These are phyloP conservation scores for Anoncus sp. DNA, from an alignment of 2,888 invertebrate species.

Conservation along the genomic window DNA sequence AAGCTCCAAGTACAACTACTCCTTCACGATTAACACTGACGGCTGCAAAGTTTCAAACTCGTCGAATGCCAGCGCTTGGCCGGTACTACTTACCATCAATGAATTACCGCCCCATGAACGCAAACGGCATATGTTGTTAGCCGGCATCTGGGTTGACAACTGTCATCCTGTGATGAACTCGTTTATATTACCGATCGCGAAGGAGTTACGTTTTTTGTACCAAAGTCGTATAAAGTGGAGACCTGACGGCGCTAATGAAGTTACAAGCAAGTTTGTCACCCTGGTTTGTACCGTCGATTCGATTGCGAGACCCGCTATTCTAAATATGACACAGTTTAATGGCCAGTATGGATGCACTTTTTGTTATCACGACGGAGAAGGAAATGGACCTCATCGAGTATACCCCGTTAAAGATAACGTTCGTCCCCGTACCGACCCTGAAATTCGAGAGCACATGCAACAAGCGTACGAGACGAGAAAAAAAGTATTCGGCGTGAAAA, in stretches of 20 bases:
- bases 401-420: neutral
- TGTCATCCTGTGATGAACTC: constrained; percentile 22
- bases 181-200: neutral
- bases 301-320: constrained; percentile 57
- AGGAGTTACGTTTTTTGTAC: constrained; percentile 16
- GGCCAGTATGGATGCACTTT: constrained; percentile 62
- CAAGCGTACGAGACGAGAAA: constrained; percentile 7
- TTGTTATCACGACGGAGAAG: constrained; percentile 55
- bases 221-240: constrained; percentile 22
- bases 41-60: too few species aligned
- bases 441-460: constrained; percentile 34
- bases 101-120: constrained; percentile 59
- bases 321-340: constrained; percentile 60
- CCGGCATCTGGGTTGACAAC: constrained; percentile 44
- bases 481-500: constrained; percentile 12
- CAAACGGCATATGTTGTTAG: constrained; percentile 44
- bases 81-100: constrained; percentile 47
- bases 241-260: constrained; percentile 2
- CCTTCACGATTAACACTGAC: too few species aligned
- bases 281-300: constrained; percentile 58
- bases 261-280: constrained; percentile 47
- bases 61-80: too few species aligned
- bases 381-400: neutral
- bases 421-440: neutral
- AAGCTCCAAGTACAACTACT: constrained; percentile 24